A percentile compares a stretch with the other conserved stretches of the same genome.
Conservation (phyloP, 92 coral and sea anemone species). For the Meandrina meandrites region DNA sequence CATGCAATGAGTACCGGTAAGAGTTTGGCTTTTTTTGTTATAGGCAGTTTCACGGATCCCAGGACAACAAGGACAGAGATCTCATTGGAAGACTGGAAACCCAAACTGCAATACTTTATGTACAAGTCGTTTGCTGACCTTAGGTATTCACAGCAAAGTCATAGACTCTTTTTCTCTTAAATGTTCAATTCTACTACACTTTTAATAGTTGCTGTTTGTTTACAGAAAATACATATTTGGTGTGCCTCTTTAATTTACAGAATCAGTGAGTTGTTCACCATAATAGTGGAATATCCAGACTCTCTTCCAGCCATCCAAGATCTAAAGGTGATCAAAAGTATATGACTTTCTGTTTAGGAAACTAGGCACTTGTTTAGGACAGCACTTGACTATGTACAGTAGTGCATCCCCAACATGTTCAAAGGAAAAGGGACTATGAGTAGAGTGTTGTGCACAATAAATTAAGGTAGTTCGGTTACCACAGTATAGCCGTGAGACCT, state of each 20-base stretch:
- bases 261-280: constrained; percentile 88
- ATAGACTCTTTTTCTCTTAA: background rate
- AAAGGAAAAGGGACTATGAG: background rate
- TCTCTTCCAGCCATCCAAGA: constrained; percentile 94
- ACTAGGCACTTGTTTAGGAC: background rate
- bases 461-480: too few relatives aligned
- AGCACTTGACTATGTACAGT: background rate
- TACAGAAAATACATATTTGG: background rate
- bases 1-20: too few relatives aligned
- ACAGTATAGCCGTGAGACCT: too few relatives aligned
- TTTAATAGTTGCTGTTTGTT: background rate
- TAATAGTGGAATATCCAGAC: constrained; percentile 96
- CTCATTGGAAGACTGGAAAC: constrained; percentile 83
- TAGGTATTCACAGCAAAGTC: constrained; percentile 57
- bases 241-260: constrained; percentile 37
- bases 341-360: background rate
- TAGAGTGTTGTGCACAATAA: background rate
- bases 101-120: constrained; percentile 89
- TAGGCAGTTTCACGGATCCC: background rate
- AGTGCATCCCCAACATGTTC: background rate
- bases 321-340: constrained; percentile 72
- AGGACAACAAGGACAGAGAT: constrained; percentile 28
- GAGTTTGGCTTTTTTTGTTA: background rate
- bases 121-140: constrained; percentile 95
- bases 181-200: background rate